Percentiles rank a stretch among this genome's conserved stretches.
Conservation (phyloP, 1,140 invertebrate genomes). For the Battus philenor region DNA sequence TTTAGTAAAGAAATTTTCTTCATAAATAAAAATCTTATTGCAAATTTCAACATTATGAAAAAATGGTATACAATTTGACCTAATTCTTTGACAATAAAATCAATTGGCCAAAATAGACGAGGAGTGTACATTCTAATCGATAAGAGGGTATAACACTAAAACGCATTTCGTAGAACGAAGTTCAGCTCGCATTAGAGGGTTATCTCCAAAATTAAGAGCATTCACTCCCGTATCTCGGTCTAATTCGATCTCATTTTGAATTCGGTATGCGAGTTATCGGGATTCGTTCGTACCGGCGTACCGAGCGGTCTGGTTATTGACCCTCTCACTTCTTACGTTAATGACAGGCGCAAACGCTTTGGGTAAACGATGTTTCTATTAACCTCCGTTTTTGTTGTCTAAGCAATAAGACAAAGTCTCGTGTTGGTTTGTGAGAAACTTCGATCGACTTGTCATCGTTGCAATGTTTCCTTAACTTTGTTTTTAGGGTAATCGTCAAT, state of each 20-base stretch:
- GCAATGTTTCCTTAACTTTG: no score
- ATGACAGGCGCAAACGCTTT: conserved; percentile 61
- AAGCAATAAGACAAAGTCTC: no score
- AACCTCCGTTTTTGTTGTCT: conserved; percentile 32
- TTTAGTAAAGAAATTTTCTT: no score
- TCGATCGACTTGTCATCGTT: no score
- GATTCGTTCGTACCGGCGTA: conserved; percentile 21
- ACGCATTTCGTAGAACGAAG: conserved; percentile 41
- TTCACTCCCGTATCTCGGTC: conserved; percentile 45
- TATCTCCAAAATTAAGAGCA: conserved; percentile 67
- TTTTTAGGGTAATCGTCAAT: no score
- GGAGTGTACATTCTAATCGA: conserved; percentile 27
- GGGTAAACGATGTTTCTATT: conserved; percentile 58
- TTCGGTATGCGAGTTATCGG: conserved; percentile 36
- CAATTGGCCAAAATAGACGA: not conserved
- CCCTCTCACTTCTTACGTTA: conserved; percentile 43
- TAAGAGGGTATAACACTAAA: conserved; percentile 26
- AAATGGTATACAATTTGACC: no score
- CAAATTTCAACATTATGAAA: no score
- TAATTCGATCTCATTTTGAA: conserved; percentile 65
- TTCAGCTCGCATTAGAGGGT: conserved; percentile 55
- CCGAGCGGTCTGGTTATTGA: conserved; percentile 55
- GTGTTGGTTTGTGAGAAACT: no score
- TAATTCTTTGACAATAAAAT: conserved; percentile 2
- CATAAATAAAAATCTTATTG: no score